Conservation (phyloP, 2,888 invertebrate species). For the Hyposoter didymator region DNA sequence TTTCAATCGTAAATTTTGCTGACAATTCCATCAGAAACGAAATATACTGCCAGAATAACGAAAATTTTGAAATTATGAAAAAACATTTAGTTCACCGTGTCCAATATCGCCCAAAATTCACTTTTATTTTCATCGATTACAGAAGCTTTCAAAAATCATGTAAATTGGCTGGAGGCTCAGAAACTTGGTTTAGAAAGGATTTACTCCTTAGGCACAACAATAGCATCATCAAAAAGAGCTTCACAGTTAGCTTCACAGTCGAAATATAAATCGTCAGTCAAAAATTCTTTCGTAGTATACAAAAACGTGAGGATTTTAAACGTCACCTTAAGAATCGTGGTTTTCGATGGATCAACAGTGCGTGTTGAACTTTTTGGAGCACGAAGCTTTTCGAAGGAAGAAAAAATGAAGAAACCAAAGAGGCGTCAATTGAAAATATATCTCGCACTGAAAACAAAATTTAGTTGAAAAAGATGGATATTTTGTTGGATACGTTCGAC, state of each 20-base stretch:
- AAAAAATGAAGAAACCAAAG: conserved; percentile 19
- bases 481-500: too few species aligned
- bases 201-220: conserved; percentile 25
- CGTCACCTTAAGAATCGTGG: conserved; percentile 34
- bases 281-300: neutral
- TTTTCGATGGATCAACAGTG: conserved; percentile 20
- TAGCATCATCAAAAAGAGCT: conserved; percentile 6
- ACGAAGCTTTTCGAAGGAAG: conserved; percentile 1
- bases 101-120: neutral
- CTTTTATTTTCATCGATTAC: neutral
- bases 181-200: conserved; percentile 9
- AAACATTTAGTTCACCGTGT: too few species aligned
- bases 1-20: too few species aligned
- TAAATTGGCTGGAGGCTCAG: conserved; percentile 24
- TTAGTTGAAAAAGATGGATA: too few species aligned
- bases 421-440: conserved; percentile 8
- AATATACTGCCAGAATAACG: too few species aligned
- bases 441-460: too few species aligned
- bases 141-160: neutral
- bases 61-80: too few species aligned
- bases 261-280: conserved; percentile 11
- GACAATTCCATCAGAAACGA: too few species aligned
- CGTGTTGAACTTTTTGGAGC: neutral
- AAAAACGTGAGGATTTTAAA: conserved; percentile 26
- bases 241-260: conserved; percentile 11